phyloP scores from a whole-genome alignment of 2,888 invertebrate species.

The Anorthoa munda region DNA sequence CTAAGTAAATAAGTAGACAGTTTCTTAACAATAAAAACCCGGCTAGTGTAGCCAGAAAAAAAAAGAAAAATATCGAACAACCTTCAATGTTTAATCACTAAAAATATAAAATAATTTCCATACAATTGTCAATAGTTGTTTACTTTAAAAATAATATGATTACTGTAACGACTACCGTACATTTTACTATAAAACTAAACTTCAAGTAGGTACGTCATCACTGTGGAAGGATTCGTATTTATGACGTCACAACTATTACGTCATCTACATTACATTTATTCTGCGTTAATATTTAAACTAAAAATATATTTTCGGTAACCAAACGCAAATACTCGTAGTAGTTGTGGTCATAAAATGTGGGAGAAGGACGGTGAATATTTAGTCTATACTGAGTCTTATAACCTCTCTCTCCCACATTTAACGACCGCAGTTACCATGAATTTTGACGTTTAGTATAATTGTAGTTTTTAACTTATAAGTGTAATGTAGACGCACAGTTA shows the following conservation, averaged over 20 bases:
- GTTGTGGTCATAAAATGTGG: conserved; percentile 3
- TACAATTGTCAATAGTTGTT: conserved; percentile 54
- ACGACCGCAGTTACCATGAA: not conserved
- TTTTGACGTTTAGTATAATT: not conserved
- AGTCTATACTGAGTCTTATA: not conserved
- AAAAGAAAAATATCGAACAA: conserved; percentile 52
- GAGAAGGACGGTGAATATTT: not conserved
- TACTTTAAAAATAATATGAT: conserved; percentile 58
- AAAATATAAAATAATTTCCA: conserved; percentile 58
- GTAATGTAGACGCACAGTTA: conserved; percentile 57
- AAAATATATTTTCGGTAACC: conserved; percentile 41
- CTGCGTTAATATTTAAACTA: conserved; percentile 33
- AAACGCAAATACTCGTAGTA: not conserved
- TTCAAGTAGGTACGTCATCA: conserved; percentile 62
- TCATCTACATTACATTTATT: conserved; percentile 63
- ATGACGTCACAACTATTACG: conserved; percentile 55
- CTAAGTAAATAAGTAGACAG: conserved; percentile 40
- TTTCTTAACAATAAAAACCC: conserved; percentile 27
- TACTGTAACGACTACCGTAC: conserved; percentile 55
- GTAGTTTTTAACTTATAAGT: conserved; percentile 38
- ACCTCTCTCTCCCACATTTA: conserved; percentile 11
- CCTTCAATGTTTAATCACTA: conserved; percentile 60
- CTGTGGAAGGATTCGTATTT: conserved; percentile 62
- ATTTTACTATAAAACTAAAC: conserved; percentile 62
- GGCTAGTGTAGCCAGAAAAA: conserved; percentile 49